phyloP scores from a whole-genome alignment of 2,888 invertebrate genomes.

The Drosophila prolongata region DNA sequence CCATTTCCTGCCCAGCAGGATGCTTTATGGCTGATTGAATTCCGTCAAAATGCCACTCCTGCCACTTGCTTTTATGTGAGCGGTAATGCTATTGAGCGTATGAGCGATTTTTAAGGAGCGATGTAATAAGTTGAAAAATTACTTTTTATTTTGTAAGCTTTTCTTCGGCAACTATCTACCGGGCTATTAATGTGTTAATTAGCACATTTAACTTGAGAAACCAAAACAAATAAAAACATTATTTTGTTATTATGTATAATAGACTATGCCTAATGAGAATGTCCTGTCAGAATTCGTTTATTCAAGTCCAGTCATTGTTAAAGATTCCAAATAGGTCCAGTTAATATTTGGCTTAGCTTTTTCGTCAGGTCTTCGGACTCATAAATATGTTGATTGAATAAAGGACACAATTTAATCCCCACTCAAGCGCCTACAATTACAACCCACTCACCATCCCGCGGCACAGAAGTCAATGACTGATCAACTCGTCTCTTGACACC shows the following conservation, averaged over 20 bases:
- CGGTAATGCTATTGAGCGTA: background rate
- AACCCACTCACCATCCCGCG: background rate
- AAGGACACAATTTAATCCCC: slow-evolving; percentile 51
- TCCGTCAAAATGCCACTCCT: slow-evolving; percentile 66
- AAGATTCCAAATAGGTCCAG: background rate
- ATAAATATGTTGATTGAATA: slow-evolving; percentile 69
- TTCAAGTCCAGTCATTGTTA: background rate
- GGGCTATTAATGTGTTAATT: no score
- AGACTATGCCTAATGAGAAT: no score
- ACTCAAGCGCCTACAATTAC: slow-evolving; percentile 1
- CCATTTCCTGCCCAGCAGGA: slow-evolving; percentile 26
- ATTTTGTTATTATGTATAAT: no score
- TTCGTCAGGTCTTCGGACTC: slow-evolving; percentile 49
- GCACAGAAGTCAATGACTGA: slow-evolving; percentile 53
- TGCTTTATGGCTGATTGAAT: slow-evolving; percentile 65
- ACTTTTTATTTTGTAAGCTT: slow-evolving; percentile 5
- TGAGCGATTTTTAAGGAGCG: background rate
- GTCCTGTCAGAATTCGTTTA: no score
- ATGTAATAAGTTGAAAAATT: slow-evolving; percentile 5
- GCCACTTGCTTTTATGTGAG: slow-evolving; percentile 10
- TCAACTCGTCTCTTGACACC: slow-evolving; percentile 24
- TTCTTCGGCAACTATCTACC: background rate
- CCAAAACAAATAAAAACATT: no score
- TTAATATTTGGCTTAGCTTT: background rate
- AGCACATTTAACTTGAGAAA: no score